Conservation (phyloP, 2,888 invertebrate species). For the Parnassius apollo region DNA sequence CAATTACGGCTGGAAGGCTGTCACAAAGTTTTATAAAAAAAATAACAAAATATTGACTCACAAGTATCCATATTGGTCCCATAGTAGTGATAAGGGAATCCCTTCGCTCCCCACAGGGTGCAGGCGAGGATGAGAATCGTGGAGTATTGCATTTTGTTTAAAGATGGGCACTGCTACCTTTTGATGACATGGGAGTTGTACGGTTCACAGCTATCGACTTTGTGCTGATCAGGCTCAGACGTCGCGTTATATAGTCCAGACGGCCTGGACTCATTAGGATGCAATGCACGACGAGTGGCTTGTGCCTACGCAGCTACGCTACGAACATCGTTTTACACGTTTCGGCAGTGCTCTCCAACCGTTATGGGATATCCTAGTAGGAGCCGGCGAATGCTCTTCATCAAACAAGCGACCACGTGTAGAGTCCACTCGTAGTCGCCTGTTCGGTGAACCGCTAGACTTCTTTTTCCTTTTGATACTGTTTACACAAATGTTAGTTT, state of each 20-base stretch:
- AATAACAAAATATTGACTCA: slow-evolving; percentile 45
- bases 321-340: slow-evolving; percentile 51
- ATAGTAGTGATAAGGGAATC: slow-evolving; percentile 68
- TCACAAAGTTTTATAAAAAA: no score
- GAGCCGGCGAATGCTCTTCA: slow-evolving; percentile 46
- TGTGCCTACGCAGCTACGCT: slow-evolving; percentile 49
- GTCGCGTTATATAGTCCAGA: slow-evolving; percentile 67
- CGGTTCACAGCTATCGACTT: slow-evolving; percentile 47
- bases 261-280: slow-evolving; percentile 68
- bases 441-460: slow-evolving; percentile 1
- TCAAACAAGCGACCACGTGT: no score
- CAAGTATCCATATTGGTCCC: slow-evolving; percentile 64
- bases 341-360: slow-evolving; percentile 61
- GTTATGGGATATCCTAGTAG: slow-evolving; percentile 62
- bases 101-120: slow-evolving; percentile 53
- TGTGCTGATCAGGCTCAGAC: slow-evolving; percentile 47
- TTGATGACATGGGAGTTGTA: slow-evolving; percentile 51
- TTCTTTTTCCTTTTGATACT: background rate
- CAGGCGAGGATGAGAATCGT: slow-evolving; percentile 50
- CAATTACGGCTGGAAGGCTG: no score
- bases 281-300: slow-evolving; percentile 51
- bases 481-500: background rate
- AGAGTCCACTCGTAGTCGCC: slow-evolving; percentile 46
- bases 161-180: slow-evolving; percentile 40
- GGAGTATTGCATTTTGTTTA: slow-evolving; percentile 52